Conservation (phyloP, 2,888 invertebrate species). For the Hyposoter didymator region DNA sequence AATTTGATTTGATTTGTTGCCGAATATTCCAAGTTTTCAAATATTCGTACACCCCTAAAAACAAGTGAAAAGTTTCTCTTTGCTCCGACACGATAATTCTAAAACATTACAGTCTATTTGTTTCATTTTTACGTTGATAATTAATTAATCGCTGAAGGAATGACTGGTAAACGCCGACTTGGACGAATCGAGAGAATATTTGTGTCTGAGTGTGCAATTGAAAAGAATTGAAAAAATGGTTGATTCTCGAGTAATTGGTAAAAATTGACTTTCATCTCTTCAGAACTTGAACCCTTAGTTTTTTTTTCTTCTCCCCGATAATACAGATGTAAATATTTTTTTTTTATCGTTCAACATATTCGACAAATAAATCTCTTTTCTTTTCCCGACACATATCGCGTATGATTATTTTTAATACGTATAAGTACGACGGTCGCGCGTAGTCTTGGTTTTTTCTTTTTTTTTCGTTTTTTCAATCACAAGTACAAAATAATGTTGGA, state of each 20-base stretch:
- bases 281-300: too few species aligned
- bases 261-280: conserved; percentile 16
- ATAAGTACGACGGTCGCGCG: conserved; percentile 60
- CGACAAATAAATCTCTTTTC: conserved; percentile 14
- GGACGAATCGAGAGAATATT: conserved; percentile 70
- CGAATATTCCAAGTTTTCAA: too few species aligned
- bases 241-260: not conserved
- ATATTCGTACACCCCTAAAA: too few species aligned
- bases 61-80: too few species aligned
- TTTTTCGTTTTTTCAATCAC: conserved; percentile 56
- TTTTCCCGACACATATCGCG: not conserved
- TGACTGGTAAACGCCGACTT: conserved; percentile 71
- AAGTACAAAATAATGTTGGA: conserved; percentile 60
- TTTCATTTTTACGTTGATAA: conserved; percentile 51
- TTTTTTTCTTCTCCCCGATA: not conserved
- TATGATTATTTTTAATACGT: conserved; percentile 41
- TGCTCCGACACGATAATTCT: conserved; percentile 41
- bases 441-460: conserved; percentile 58
- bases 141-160: conserved; percentile 69
- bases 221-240: conserved; percentile 1
- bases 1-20: too few species aligned
- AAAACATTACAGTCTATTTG: conserved; percentile 59
- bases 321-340: not conserved
- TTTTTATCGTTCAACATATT: conserved; percentile 24
- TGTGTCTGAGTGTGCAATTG: not conserved